Conservation (phyloP, 2,888 invertebrate genomes). For the Escarpia spicata region DNA sequence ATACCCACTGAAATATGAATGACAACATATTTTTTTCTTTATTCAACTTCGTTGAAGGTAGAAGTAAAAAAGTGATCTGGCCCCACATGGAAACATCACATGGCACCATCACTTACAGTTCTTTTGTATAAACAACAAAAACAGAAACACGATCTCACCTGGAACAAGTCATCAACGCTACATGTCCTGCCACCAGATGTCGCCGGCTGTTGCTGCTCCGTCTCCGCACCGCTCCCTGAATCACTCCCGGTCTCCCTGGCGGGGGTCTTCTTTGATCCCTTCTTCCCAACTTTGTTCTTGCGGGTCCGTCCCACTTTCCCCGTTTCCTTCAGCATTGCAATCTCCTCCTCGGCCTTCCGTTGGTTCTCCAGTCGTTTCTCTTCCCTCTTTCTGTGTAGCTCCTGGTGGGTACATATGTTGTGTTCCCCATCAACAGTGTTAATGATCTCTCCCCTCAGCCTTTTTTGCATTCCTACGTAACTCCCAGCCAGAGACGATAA, state of each 20-base stretch:
- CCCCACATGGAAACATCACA: too few relatives aligned
- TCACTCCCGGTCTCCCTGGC: background rate
- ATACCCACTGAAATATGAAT: too few relatives aligned
- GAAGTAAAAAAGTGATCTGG: too few relatives aligned
- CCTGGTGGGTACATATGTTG: constrained; percentile 44
- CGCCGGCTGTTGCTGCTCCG: background rate
- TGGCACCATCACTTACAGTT: too few relatives aligned
- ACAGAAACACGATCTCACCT: constrained; percentile 21
- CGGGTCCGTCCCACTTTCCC: constrained; percentile 52
- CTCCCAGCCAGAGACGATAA: background rate
- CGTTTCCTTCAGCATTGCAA: constrained; percentile 54
- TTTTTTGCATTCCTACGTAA: background rate
- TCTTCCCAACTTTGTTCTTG: constrained; percentile 42
- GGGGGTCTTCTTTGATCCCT: constrained; percentile 24
- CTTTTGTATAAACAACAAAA: background rate
- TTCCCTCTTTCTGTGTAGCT: constrained; percentile 59
- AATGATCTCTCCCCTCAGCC: background rate
- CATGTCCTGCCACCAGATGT: background rate
- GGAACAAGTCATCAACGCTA: constrained; percentile 32
- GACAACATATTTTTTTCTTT: too few relatives aligned
- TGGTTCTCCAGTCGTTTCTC: constrained; percentile 56
- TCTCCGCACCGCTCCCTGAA: background rate
- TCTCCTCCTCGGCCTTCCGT: constrained; percentile 57
- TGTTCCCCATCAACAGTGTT: too few relatives aligned
- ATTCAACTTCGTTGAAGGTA: too few relatives aligned